Evolutionary conservation across 2,888 invertebrate genomes (phyloP), one percentile per base, ranked within the genome.

Genomic region (Labia minor): DNA sequence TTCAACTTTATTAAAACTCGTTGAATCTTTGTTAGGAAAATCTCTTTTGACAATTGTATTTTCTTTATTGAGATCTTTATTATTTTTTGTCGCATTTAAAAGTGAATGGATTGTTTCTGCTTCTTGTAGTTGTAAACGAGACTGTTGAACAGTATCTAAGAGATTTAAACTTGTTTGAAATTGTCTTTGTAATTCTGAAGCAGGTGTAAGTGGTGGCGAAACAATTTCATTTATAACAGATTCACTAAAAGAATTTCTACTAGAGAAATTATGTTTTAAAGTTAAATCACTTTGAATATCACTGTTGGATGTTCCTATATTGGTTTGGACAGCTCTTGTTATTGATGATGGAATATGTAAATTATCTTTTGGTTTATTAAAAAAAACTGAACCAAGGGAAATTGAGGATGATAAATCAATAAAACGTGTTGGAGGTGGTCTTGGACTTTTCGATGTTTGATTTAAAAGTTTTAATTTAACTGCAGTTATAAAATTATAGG

Each of bases 141-240:
- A 83, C 73, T 84, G 81, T 68, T 85, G 83, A 72, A 84, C 82
- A 64, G 83, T 81, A 71, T 85, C 85, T 61, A 85, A 74, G 62
- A 83, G 78, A 74, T 83, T 82, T 63, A 85, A 77, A 75, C 85
- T 85, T 0, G 84, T 81, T 73, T 82, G 81, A 72, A 85, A 82
- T 73, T 82, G 82, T 72, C 82, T 77, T 74, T 84, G 82, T 65
- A 85, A 79, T 64, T 82, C 81, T 69, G 80, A 80, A 8, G 83
- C 81, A 68, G 76, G 75, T 63, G 75, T 66, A 74, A 71, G 69
- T 62, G 73, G 74, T 67, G 26, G 1, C 61, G 26, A 64, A 14
- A 1, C 14, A 21, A 16, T n/a, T 10, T 49, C n/a, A n/a, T 49
- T 49, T 8, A 8, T 3, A 49, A 3, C 4, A 2, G 16, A 3